phyloP scores from a whole-genome alignment of 2,888 invertebrate genomes.

The Zaprionus lineosus region DNA sequence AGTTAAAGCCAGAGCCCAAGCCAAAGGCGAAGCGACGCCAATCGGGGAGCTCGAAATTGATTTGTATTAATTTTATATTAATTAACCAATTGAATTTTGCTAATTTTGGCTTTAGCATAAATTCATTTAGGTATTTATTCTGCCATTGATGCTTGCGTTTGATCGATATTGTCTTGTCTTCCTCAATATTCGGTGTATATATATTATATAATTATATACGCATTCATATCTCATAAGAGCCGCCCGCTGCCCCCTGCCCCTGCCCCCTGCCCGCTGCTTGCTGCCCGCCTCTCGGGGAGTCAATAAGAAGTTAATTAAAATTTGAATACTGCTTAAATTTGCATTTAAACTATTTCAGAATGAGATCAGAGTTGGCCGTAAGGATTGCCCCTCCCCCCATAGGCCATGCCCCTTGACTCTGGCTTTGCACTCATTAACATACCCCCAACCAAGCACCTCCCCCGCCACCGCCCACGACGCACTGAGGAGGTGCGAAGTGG shows the following conservation, averaged over 20 bases:
- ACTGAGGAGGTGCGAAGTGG: slow-evolving; percentile 49
- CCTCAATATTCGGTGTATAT: slow-evolving; percentile 51
- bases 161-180: slow-evolving; percentile 63
- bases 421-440: slow-evolving; percentile 28
- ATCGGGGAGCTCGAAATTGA: slow-evolving; percentile 41
- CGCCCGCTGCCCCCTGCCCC: no score
- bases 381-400: slow-evolving; percentile 29
- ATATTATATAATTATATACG: no score
- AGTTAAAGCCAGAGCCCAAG: no score
- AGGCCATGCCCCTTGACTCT: slow-evolving; percentile 41
- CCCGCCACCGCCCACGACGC: no score
- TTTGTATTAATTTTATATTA: slow-evolving; percentile 52
- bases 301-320: slow-evolving; percentile 35
- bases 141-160: slow-evolving; percentile 39
- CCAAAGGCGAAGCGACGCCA: no score
- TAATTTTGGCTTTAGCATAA: slow-evolving; percentile 42
- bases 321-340: slow-evolving; percentile 49
- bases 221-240: no score
- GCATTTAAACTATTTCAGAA: slow-evolving; percentile 36
- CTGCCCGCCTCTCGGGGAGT: no score
- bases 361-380: slow-evolving; percentile 31
- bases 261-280: no score
- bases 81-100: slow-evolving; percentile 50
- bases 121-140: slow-evolving; percentile 20
- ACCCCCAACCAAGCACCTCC: no score